Evolutionary conservation across 1,140 invertebrate genomes (phyloP).

Genomic region (Drosophila takahashii): DNA sequence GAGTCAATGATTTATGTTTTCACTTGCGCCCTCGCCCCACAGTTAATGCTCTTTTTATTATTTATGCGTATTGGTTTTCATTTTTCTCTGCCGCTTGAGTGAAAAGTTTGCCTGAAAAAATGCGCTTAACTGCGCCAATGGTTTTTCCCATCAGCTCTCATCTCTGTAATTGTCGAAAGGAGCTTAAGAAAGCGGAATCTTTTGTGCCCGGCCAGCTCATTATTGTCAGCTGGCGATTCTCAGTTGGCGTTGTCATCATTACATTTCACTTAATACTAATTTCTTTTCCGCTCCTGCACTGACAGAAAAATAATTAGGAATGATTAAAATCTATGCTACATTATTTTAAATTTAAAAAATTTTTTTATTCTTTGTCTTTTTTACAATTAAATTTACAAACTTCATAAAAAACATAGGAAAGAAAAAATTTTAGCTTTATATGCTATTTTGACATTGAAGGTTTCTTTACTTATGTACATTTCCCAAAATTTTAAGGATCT

Average conservation of each 20-base stretch:
- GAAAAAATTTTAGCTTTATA: no score
- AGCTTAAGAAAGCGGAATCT: constrained; percentile 19
- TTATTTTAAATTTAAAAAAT: no score
- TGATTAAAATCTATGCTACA: not conserved
- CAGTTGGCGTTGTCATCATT: constrained; percentile 71
- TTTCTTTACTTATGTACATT: no score
- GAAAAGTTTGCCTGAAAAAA: constrained; percentile 58
- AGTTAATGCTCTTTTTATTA: constrained; percentile 57
- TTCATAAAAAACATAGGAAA: no score
- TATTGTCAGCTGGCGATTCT: constrained; percentile 76
- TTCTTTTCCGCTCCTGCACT: constrained; percentile 49
- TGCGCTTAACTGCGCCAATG: constrained; percentile 40
- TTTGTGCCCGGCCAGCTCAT: constrained; percentile 52
- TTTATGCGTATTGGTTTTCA: constrained; percentile 72
- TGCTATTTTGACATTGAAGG: no score
- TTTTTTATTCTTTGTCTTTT: no score
- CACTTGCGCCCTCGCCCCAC: constrained; percentile 48
- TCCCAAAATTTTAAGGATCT: no score
- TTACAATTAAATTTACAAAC: no score
- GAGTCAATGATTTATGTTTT: constrained; percentile 76
- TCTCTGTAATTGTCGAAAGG: constrained; percentile 52
- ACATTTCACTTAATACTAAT: constrained; percentile 79
- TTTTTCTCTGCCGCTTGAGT: constrained; percentile 41
- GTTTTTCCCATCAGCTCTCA: constrained; percentile 7
- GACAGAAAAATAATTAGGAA: not conserved